Evolutionary conservation across 2,113 vertebrate species (phyloP), one percentile per base, ranked within the genome.

Genomic region (Chascanopsetta lugubris): DNA sequence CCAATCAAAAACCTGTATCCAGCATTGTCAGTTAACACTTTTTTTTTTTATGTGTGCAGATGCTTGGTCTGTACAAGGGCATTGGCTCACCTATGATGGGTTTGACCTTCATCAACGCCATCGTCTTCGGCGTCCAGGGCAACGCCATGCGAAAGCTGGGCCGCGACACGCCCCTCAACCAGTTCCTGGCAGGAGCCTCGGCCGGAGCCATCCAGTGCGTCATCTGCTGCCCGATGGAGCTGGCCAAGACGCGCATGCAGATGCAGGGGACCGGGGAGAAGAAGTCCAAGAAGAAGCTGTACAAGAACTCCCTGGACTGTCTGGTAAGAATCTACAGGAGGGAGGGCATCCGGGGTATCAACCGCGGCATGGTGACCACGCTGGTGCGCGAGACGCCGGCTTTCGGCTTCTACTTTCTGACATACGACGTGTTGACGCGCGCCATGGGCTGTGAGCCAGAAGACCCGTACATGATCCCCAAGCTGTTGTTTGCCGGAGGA

Each of bases 1-100:
- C n/a, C n/a, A n/a, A n/a, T n/a, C n/a, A n/a, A n/a, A n/a, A n/a
- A n/a, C n/a, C n/a, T n/a, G n/a, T n/a, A n/a, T n/a, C n/a, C n/a
- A n/a, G n/a, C n/a, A n/a, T n/a, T n/a, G n/a, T n/a, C n/a, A n/a
- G n/a, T n/a, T 29, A 29, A 29, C 4, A 29, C 27, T 7, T 29
- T 7, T 29, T 29, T 29, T 29, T 18, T 79, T 50, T 53, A 22
- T 81, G 87, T 82, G 63, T 72, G 34, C 62, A 99, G 97, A 76
- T 89, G 69, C 72, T 95, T 60, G 97, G 97, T 22, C 92, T 99
- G 22, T 99, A 98, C 85, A 98, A 96, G 91, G 97, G 97, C 45
- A 94, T 99, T 24, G 97, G 97, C 61, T 98, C 97, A 2, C 97
- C 97, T 0, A 96, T 99, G 95, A 96, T 99, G 97, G 97, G 97